phyloP scores from a whole-genome alignment of 2,797 vertebrate genomes.

The Gymnoscopelus braueri region DNA sequence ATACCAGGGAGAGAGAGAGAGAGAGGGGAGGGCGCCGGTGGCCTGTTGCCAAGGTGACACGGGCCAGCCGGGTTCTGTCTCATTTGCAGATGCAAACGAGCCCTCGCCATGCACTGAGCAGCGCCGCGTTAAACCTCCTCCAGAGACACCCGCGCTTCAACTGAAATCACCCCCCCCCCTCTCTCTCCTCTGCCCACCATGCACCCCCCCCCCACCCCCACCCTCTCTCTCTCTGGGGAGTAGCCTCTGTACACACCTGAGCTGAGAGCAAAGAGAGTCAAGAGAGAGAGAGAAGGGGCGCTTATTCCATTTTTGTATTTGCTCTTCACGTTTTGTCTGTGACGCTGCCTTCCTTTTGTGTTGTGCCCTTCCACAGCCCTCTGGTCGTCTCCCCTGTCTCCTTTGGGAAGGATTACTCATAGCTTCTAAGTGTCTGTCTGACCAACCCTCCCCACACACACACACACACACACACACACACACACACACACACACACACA shows the following conservation, averaged over 20 bases:
- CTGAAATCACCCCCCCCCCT: not conserved
- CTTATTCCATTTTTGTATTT: conserved; percentile 56
- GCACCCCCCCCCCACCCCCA: conserved; percentile 33
- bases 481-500: conserved; percentile 8
- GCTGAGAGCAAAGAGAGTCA: conserved; percentile 41
- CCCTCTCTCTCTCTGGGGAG: conserved; percentile 45
- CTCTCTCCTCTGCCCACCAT: not conserved
- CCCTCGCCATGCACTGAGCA: conserved; percentile 65
- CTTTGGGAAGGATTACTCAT: conserved; percentile 59
- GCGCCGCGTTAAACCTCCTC: conserved; percentile 62
- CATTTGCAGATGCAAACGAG: conserved; percentile 84
- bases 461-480: conserved; percentile 18
- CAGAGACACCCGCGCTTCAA: not conserved
- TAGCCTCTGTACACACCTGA: conserved; percentile 69
- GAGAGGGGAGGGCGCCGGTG: conserved; percentile 79
- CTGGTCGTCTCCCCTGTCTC: conserved; percentile 46
- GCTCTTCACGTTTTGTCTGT: conserved; percentile 72
- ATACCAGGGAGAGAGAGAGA: conserved; percentile 55
- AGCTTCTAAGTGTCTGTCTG: conserved; percentile 71
- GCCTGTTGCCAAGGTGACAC: conserved; percentile 84
- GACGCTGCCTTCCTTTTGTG: conserved; percentile 47
- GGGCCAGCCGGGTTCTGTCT: conserved; percentile 78
- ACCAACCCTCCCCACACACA: conserved; percentile 51
- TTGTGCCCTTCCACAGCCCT: no score
- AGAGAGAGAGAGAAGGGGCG: not conserved